These are phyloP conservation scores for Scaeva pyrastri DNA, from an alignment of 2,888 invertebrate genomes.

Conservation along the genomic window DNA sequence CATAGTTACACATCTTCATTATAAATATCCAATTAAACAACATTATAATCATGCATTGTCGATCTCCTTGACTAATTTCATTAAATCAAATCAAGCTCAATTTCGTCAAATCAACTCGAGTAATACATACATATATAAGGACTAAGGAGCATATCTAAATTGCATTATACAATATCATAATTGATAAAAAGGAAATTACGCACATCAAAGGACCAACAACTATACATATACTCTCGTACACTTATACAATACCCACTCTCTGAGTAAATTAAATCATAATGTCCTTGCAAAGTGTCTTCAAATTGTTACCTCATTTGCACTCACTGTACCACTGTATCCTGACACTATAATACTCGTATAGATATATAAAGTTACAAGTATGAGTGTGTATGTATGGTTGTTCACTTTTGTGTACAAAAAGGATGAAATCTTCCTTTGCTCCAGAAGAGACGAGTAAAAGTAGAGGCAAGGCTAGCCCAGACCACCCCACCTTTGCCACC, in stretches of 20 bases:
- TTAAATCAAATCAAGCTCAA: not conserved
- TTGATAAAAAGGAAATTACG: constrained; percentile 48
- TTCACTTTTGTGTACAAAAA: constrained; percentile 32
- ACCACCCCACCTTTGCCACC: not conserved
- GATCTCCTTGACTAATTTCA: not conserved
- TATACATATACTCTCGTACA: too few relatives aligned
- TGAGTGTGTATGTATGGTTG: not conserved
- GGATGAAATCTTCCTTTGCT: not conserved
- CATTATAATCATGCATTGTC: not conserved
- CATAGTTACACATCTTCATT: too few relatives aligned
- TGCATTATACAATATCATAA: constrained; percentile 44
- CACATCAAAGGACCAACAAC: constrained; percentile 47
- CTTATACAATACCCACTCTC: not conserved
- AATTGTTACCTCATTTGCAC: constrained; percentile 57
- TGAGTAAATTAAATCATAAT: constrained; percentile 62
- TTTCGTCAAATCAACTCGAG: not conserved
- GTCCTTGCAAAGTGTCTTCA: constrained; percentile 61
- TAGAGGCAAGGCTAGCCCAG: too few relatives aligned
- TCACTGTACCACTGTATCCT: constrained; percentile 1
- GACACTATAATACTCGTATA: constrained; percentile 11
- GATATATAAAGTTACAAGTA: not conserved
- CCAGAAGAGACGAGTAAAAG: too few relatives aligned
- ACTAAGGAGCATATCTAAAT: constrained; percentile 10
- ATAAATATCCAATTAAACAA: too few relatives aligned
- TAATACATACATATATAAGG: too few relatives aligned